Base-by-base conservation (phyloP, 2,888 invertebrate species). In the Archips xylosteana region DNA sequence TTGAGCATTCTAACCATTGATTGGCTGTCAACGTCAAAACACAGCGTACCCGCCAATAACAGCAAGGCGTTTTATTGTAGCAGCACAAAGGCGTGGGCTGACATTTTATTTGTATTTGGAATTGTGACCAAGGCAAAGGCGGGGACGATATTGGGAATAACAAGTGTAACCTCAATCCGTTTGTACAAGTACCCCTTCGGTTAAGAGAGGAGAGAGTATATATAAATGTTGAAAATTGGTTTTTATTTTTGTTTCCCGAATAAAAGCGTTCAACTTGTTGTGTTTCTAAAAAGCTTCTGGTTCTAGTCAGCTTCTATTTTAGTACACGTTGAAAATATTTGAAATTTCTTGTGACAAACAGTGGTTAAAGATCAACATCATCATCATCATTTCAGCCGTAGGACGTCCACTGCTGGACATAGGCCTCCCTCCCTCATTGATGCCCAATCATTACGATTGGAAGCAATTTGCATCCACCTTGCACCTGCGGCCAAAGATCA, bases 1-100 rank as follows among this genome's bases (percentile, higher is more conserved):
- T 75, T 76, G 76, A 75, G 71, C 80, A 71, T 76, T 76, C 76
- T 76, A 75, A 74, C 80, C 84, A 81, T 83, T 87, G 87, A 87
- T 87, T 87, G 87, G 83, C 81, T 85, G 87, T 83, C 85, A 85
- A 80, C 76, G 79, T 78, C 81, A 78, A 75, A 82, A 82, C 81
- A 83, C 83, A 83, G 80, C 78, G 80, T 78, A 74, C 76, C 77
- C 70, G 78, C 78, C 84, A 81, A 84, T 83, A 83, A 84, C 84
- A 81, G 78, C 75, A 77, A 80, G 80, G 79, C 81, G 69, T 74
- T 74, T 74, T 83, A 82, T 82, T 84, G 84, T 83, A 76, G 79
- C 78, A 79, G 76, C 78, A 83, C 79, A 83, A 84, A 84, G 79
- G 80, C 80, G 76, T 77, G 78, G 72, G 79, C 75, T 78, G 78